A percentile compares a stretch with the other conserved stretches of the same genome.
Conservation (phyloP, 2,113 vertebrate genomes). For the Rhea pennata region DNA sequence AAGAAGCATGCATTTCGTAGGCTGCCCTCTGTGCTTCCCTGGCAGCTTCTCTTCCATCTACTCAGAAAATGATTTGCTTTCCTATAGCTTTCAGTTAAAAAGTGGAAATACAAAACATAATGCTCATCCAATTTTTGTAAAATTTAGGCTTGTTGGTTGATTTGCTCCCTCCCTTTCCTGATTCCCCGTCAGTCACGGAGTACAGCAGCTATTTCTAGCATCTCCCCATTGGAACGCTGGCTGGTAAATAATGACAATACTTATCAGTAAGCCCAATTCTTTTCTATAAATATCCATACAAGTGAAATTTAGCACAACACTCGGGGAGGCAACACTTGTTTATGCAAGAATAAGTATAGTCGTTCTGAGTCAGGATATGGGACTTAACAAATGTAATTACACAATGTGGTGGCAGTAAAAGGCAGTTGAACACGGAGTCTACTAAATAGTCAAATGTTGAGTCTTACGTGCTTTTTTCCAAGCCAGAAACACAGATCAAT, state of each 20-base stretch:
- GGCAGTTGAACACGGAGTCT: not conserved
- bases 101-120: not conserved
- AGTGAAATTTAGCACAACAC: not conserved
- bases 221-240: not conserved
- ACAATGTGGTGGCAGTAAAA: not conserved
- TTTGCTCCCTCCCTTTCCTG: not conserved
- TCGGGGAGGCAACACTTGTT: not conserved
- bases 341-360: not conserved
- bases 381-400: not conserved
- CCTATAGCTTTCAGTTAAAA: not conserved
- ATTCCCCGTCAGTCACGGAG: not conserved
- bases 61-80: not conserved
- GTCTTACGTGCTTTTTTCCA: not conserved
- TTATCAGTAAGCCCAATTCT: not conserved
- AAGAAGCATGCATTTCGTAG: not conserved
- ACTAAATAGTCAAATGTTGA: not conserved
- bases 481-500: not conserved
- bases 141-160: not conserved
- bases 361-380: fast-evolving
- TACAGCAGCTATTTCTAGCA: not conserved
- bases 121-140: not conserved
- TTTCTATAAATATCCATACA: not conserved
- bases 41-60: not conserved
- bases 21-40: not conserved
- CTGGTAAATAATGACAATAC: not conserved